A percentile compares a stretch with the other conserved stretches of the same genome.
Evolutionary conservation across 2,113 vertebrate species (phyloP).

Genomic region (Thermophis baileyi): DNA sequence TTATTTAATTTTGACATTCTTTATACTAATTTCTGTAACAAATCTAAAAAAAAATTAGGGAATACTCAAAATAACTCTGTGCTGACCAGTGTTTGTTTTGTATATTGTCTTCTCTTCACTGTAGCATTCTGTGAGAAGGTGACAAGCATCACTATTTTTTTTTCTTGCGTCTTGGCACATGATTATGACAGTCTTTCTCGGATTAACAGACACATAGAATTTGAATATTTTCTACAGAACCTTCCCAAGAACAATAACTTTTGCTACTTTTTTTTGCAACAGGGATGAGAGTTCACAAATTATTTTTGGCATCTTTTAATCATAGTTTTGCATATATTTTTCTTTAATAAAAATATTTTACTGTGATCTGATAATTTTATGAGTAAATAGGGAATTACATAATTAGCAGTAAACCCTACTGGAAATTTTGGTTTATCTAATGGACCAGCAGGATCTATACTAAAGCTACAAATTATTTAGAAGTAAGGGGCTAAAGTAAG

Average conservation of each 20-base stretch:
- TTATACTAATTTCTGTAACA: conserved; percentile 43
- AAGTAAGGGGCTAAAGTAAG: neutral
- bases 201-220: neutral
- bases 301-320: conserved; percentile 2
- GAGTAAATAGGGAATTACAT: neutral
- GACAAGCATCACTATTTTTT: conserved; percentile 32
- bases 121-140: conserved; percentile 54
- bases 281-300: neutral
- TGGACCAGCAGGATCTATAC: neutral
- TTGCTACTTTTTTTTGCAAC: conserved; percentile 5
- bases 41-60: conserved; percentile 27
- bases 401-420: neutral
- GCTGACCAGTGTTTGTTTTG: conserved; percentile 47
- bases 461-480: neutral
- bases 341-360: neutral
- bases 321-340: neutral
- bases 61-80: conserved; percentile 52
- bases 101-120: conserved; percentile 57
- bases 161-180: conserved; percentile 45
- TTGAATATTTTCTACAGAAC: conserved; percentile 15
- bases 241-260: conserved; percentile 7
- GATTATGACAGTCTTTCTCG: neutral
- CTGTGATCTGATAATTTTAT: neutral
- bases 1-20: conserved; percentile 42
- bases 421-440: neutral